phyloP scores from a whole-genome alignment of 2,797 vertebrate genomes.

The Spinibarbus caldwelli region DNA sequence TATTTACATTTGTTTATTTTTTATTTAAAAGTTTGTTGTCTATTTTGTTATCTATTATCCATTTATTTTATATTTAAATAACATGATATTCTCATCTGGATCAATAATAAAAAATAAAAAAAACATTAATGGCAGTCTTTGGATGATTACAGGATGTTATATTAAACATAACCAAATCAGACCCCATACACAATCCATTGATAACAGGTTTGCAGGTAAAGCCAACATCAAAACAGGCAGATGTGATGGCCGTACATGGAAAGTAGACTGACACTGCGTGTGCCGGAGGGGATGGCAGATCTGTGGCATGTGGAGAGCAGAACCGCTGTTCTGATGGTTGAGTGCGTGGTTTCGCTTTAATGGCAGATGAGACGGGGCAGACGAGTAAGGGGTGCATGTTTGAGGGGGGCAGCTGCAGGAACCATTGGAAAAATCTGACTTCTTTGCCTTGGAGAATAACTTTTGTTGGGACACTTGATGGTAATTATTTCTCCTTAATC shows the following conservation, averaged over 20 bases:
- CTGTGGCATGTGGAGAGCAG: constrained; percentile 46
- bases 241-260: constrained; percentile 19
- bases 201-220: constrained; percentile 28
- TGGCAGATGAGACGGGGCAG: constrained; percentile 48
- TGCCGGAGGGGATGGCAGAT: constrained; percentile 21
- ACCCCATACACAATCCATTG: background rate
- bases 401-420: constrained; percentile 18
- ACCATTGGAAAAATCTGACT: background rate
- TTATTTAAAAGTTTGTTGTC: background rate
- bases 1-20: background rate
- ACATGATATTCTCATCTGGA: background rate
- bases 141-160: background rate
- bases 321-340: constrained; percentile 67
- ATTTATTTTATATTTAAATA: background rate
- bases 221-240: background rate
- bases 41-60: background rate
- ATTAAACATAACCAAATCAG: constrained; percentile 13
- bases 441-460: background rate
- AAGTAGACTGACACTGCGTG: constrained; percentile 26
- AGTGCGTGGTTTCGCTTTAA: constrained; percentile 63
- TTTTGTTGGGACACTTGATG: constrained; percentile 20
- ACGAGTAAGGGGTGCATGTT: background rate
- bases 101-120: background rate
- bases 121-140: background rate
- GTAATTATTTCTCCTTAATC: background rate